Base-by-base conservation (phyloP, 2,113 vertebrate genomes). In the Hydropotes inermis region DNA sequence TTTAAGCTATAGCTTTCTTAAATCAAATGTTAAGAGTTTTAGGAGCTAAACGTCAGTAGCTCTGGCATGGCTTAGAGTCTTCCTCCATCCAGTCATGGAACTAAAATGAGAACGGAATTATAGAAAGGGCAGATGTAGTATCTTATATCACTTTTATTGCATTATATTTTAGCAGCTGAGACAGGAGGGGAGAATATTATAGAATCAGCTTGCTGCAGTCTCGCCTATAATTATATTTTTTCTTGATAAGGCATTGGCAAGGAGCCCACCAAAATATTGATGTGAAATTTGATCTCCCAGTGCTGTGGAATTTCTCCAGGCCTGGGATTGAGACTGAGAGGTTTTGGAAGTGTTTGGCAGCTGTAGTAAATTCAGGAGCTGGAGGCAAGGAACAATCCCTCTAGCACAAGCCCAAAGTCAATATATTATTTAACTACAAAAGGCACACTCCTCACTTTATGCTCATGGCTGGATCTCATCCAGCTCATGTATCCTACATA, bases 331-430 rank as follows among this genome's bases (percentile, higher is more conserved):
- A 98, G 93, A 96, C 97, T 96, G 91, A 89, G 96, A 98, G 95
- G 83, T 97, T 98, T 97, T 98, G 98, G 98, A 98, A 98, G 97
- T 98, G 93, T 98, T 98, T 99, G 95, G 97, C 98, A 98, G 97
- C 98, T 98, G 88, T 79, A 98, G 95, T 98, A 98, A 98, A 98
- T 99, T 98, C 98, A 99, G 98, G 94, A 99, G 98, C 98, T 99
- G 83, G 89, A 98, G 97, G 97, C 92, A 98, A 98, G 96, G 81
- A 98, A 98, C 85, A 98, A 97, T 97, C 98, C 82, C 85, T 98
- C 94, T 95, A 97, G 79, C 98, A 91, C 11, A 98, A 98, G 81
- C 47, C 89, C 95, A 94, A 98, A 98, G 43, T 98, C 98, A 97
- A 91, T 95, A 95, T 95, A 87, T 98, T 98, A 97, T 97, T 81